phyloP scores from a whole-genome alignment of 2,113 vertebrate species.

The Boulengeromyrus knoepffleri region DNA sequence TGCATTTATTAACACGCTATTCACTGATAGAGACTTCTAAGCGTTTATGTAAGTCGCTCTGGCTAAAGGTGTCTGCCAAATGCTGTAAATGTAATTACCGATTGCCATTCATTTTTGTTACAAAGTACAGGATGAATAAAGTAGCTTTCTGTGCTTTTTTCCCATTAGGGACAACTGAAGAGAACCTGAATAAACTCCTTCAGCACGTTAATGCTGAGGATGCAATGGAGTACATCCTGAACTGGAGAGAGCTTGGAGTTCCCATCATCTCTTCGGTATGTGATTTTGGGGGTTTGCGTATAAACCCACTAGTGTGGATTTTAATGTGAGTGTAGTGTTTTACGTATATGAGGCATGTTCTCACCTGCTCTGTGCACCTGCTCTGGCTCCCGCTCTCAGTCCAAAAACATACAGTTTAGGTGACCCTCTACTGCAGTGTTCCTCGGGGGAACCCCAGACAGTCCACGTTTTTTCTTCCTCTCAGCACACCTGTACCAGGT shows the following conservation, averaged over 20 bases:
- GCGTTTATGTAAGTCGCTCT: too few species aligned
- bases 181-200: constrained; percentile 90
- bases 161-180: constrained; percentile 82
- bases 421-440: not conserved
- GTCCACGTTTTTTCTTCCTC: too few species aligned
- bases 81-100: not conserved
- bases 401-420: not conserved
- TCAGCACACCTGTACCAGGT: too few species aligned
- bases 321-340: not conserved
- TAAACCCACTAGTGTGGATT: not conserved
- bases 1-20: too few species aligned
- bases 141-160: constrained; percentile 10
- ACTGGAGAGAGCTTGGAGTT: constrained; percentile 88
- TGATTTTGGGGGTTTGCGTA: not conserved
- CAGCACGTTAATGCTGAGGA: constrained; percentile 87
- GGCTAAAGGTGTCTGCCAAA: not conserved
- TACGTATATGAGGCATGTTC: not conserved
- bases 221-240: constrained; percentile 81
- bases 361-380: too few species aligned
- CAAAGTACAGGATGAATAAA: not conserved
- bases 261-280: constrained; percentile 64
- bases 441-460: too few species aligned
- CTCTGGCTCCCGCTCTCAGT: not conserved
- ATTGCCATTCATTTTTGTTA: not conserved
- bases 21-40: too few species aligned